Percentiles rank a stretch among this genome's conserved stretches.
Conservation (phyloP, 2,888 invertebrate genomes). For the Macropis europaea region DNA sequence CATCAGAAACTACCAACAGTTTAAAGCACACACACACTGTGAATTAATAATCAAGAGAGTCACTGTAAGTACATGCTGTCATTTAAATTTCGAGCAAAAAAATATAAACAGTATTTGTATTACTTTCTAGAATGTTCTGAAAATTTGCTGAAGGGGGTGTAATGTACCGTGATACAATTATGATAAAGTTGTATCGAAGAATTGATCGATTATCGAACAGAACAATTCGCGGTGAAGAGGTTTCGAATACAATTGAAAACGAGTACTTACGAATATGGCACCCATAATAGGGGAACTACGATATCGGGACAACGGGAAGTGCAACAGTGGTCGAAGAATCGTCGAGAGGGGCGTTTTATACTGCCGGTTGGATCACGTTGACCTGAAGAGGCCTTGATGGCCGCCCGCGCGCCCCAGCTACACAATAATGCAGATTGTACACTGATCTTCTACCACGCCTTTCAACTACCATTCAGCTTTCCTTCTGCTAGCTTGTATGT, state of each 20-base stretch:
- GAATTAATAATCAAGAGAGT: too few species aligned
- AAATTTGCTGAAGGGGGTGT: not conserved
- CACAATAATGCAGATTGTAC: conserved; percentile 49
- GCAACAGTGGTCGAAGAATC: conserved; percentile 63
- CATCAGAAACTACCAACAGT: too few species aligned
- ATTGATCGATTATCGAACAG: not conserved
- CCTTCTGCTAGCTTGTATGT: conserved; percentile 15
- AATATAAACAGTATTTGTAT: too few species aligned
- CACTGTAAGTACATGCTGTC: too few species aligned
- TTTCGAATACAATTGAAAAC: not conserved
- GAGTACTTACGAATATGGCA: conserved; percentile 62
- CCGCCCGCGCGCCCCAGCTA: conserved; percentile 57
- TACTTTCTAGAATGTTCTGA: too few species aligned
- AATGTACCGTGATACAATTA: not conserved
- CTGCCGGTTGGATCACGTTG: conserved; percentile 65
- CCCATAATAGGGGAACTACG: conserved; percentile 60
- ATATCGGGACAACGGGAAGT: conserved; percentile 56
- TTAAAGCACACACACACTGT: too few species aligned
- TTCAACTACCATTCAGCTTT: conserved; percentile 39
- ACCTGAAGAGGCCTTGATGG: conserved; percentile 68
- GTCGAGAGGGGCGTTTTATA: conserved; percentile 74
- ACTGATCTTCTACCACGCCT: conserved; percentile 64
- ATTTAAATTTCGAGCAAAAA: too few species aligned
- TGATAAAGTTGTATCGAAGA: not conserved
- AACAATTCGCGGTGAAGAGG: not conserved